phyloP scores from a whole-genome alignment of 2,113 vertebrate genomes.

The Nyctereutes procyonoides region DNA sequence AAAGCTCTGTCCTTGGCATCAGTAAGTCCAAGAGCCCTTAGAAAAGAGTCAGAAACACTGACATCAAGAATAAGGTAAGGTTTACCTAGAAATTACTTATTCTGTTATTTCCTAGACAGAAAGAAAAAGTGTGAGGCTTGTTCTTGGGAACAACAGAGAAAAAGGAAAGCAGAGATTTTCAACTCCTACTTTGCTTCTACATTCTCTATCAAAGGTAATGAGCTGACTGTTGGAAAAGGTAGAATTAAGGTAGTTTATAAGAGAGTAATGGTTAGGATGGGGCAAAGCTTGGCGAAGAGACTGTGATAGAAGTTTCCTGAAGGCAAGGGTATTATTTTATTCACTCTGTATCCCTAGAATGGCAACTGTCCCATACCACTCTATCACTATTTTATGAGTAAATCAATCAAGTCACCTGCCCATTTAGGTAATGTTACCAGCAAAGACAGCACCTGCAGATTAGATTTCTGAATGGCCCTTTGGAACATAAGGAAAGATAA shows the following conservation, averaged over 20 bases:
- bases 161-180: not conserved
- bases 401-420: not conserved
- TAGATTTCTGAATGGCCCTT: not conserved
- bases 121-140: not conserved
- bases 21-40: not conserved
- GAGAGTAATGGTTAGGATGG: not conserved
- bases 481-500: not conserved
- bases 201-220: not conserved
- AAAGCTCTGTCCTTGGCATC: not conserved
- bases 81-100: conserved; percentile 13
- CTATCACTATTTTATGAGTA: not conserved
- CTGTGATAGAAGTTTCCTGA: not conserved
- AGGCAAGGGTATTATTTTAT: not conserved
- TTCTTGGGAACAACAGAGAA: not conserved
- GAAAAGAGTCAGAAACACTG: not conserved
- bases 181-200: not conserved
- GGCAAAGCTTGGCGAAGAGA: not conserved
- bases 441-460: not conserved
- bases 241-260: not conserved
- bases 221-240: not conserved
- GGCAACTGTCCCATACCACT: not conserved
- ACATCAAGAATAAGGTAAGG: not conserved
- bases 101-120: not conserved
- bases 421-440: not conserved
- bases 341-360: not conserved